Evolutionary conservation across 53 echinoderm and acorn worm species (phyloP), one percentile per base, ranked within the genome.

Genomic region (Luidia sarsii): DNA sequence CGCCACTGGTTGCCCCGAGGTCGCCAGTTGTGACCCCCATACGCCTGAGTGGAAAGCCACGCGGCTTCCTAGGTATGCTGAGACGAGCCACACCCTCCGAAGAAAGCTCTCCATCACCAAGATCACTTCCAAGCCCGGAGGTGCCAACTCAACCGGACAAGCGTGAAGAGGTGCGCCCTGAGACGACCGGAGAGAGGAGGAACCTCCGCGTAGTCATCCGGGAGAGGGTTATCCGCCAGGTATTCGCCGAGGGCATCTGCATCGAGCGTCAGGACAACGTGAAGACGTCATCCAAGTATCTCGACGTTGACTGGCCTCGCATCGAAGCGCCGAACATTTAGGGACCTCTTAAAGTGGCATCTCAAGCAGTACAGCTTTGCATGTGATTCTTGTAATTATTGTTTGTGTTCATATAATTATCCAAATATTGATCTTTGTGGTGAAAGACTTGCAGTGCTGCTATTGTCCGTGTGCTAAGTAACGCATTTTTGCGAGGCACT

Each of bases 251-350:
- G n/a, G 45, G 32, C 0, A 43, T 43, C 67, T 67, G 67, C 43
- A 27, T 67, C 45, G 67, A 67, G 27, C 45, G 45, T 1, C 20
- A 67, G 24, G 43, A 67, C 38, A 67, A 37, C 6, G 45, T 67
- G 0, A 67, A 67, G 45, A 45, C 46, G 0, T 34, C 67, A 2
- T 39, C 67, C 4, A 20, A 41, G 45, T 67, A 21, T n/a, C 43
- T 16, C 18, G 67, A 67, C 24, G 45, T 43, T 8, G 46, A 67
- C 45, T 67, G 67, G 67, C 67, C 67, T 23, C 67, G 39, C 67
- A 67, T 23, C 13, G 19, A 11, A 43, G 43, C 35, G 3, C 67
- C 43, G 35, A 23, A 41, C 67, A 67, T 25, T 67, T 3, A 67
- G 11, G 67, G 43, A 41, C 41, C 41, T 7, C 41, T 7, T 7